phyloP scores from a whole-genome alignment of 35 echinoderm and acorn worm species.

The Apostichopus parvimensis region DNA sequence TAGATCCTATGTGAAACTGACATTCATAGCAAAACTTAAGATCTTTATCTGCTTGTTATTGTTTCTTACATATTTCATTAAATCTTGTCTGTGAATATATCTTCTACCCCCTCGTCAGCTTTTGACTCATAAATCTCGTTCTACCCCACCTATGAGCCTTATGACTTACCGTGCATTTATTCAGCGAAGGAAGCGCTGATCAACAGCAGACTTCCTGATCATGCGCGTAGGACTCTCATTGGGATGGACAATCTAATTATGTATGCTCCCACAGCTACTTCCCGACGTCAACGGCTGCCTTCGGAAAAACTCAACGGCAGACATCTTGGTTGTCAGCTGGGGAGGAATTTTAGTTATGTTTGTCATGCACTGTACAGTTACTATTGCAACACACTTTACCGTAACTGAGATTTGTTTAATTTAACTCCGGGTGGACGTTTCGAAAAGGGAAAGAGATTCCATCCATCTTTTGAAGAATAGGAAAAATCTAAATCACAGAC shows the following conservation, averaged over 20 bases:
- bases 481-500: neutral
- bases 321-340: slow-evolving; percentile 11
- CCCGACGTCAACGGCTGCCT: neutral
- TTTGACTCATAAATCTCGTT: neutral
- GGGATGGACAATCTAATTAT: neutral
- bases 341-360: slow-evolving; percentile 3
- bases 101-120: neutral
- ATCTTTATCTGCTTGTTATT: neutral
- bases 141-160: neutral
- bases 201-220: neutral
- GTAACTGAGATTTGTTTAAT: neutral
- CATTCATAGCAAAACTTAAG: too few relatives aligned
- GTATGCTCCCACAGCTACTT: neutral
- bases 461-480: neutral
- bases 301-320: neutral
- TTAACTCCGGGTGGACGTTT: neutral
- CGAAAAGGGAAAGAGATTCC: neutral
- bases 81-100: neutral
- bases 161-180: neutral
- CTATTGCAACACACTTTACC: neutral
- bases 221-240: neutral
- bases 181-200: neutral
- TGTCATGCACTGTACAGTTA: neutral
- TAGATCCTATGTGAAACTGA: too few relatives aligned
- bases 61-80: neutral